Conservation (phyloP, 2,888 invertebrate genomes). For the Latheticus oryzae region DNA sequence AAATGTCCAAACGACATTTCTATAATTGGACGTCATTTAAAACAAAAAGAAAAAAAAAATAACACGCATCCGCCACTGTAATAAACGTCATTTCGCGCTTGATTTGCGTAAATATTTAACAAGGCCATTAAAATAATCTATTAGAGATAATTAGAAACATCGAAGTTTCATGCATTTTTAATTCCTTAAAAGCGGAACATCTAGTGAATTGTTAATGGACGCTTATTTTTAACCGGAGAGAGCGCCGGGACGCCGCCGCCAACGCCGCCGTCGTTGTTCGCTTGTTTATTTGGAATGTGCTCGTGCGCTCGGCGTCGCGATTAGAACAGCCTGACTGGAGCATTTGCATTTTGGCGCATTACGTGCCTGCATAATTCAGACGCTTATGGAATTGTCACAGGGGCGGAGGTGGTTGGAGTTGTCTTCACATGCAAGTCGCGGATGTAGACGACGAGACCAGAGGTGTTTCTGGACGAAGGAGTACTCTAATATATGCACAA, state of each 20-base stretch:
- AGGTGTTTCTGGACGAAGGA: too few species aligned
- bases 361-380: slow-evolving; percentile 53
- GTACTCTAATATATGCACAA: too few species aligned
- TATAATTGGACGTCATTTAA: too few species aligned
- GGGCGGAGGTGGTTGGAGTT: slow-evolving; percentile 33
- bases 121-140: slow-evolving; percentile 55
- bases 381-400: slow-evolving; percentile 51
- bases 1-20: too few species aligned
- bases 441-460: slow-evolving; percentile 17
- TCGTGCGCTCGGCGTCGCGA: slow-evolving; percentile 49
- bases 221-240: slow-evolving; percentile 51
- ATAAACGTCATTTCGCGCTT: slow-evolving; percentile 43
- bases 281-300: slow-evolving; percentile 53
- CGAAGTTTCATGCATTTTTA: slow-evolving; percentile 62
- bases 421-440: slow-evolving; percentile 36
- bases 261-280: slow-evolving; percentile 31
- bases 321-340: slow-evolving; percentile 48
- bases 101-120: slow-evolving; percentile 54
- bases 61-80: slow-evolving; percentile 20
- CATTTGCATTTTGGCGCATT: slow-evolving; percentile 54
- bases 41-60: slow-evolving; percentile 3
- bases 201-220: slow-evolving; percentile 54
- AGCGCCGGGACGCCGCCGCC: slow-evolving; percentile 37
- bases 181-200: slow-evolving; percentile 60
- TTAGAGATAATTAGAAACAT: slow-evolving; percentile 61